Evolutionary conservation across 1,140 invertebrate genomes (phyloP).

Genomic region (Agrilus planipennis): DNA sequence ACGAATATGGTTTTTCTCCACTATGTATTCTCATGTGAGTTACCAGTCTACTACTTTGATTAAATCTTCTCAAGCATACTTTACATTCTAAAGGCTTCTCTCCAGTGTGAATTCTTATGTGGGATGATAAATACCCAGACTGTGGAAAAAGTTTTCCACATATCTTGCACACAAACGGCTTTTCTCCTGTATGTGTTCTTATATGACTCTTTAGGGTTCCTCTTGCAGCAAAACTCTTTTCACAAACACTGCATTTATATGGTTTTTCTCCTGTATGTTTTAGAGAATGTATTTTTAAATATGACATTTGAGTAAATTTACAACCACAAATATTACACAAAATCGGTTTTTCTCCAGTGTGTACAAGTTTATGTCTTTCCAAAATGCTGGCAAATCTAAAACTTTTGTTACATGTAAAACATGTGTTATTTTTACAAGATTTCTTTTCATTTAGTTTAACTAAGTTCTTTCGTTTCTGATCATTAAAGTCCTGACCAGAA

Average conservation of each 20-base stretch:
- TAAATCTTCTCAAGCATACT: constrained; percentile 45
- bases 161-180: constrained; percentile 36
- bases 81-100: constrained; percentile 37
- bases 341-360: constrained; percentile 60
- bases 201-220: constrained; percentile 21
- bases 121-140: constrained; percentile 34
- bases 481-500: background rate
- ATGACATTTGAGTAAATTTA: constrained; percentile 50
- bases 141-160: constrained; percentile 24
- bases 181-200: constrained; percentile 32
- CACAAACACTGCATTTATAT: constrained; percentile 10
- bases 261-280: constrained; percentile 12
- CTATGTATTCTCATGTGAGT: constrained; percentile 35
- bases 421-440: constrained; percentile 11
- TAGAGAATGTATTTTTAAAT: constrained; percentile 48
- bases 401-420: constrained; percentile 19
- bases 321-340: constrained; percentile 62
- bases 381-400: constrained; percentile 20
- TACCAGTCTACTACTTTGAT: constrained; percentile 25
- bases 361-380: constrained; percentile 51
- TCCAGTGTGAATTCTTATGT: constrained; percentile 37
- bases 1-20: constrained; percentile 26
- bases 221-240: constrained; percentile 16
- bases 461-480: background rate
- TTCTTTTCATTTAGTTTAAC: background rate